Base-by-base conservation (phyloP, 2,113 vertebrate species). In the Motacilla tschutschensis region DNA sequence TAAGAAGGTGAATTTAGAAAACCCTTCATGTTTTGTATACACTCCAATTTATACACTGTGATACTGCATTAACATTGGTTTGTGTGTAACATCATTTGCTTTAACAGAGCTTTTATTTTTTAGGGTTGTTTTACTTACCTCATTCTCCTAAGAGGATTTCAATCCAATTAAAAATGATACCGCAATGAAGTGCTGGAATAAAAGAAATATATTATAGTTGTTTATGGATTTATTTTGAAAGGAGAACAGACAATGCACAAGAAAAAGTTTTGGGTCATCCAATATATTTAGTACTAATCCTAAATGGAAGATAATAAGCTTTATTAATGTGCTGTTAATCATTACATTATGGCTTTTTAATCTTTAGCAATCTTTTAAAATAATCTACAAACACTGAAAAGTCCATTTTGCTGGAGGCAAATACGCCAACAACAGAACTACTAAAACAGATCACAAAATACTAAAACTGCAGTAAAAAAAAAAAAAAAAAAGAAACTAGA, bases 81-180 rank as follows among this genome's bases (percentile, higher is more conserved):
- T 87, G 8, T 53, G 28, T 63, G 31, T 51, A 69, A 46, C 69
- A 21, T 14, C 46, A 47, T 69, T 79, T 84, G 10, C 41, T 83
- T 82, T 64, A 91, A 82, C 38, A 57, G 57, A 71, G 58, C 9
- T 90, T 86, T 73, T 70, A 35, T n/a, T 76, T 46, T 55, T n/a
- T 53, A 53, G 31, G 19, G 14, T 59, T 79, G n/a, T 79, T 91
- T 92, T 77, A 70, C 41, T 94, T 79, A 66, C 31, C 31, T 92
- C n/a, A 5, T 92, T 92, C 35, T 86, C 64, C 51, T 66, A 57
- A 60, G 48, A 76, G 29, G 8, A 54, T 86, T 91, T 90, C 31
- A 81, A n/a, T 88, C 22, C 51, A 76, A 25, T 76, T 72, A 46
- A 66, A 92, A 91, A 48, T 74, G 9, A 66, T 74, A 59, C 33